phyloP scores from a whole-genome alignment of 2,888 invertebrate species.

The Caenorhabditis sp. region DNA sequence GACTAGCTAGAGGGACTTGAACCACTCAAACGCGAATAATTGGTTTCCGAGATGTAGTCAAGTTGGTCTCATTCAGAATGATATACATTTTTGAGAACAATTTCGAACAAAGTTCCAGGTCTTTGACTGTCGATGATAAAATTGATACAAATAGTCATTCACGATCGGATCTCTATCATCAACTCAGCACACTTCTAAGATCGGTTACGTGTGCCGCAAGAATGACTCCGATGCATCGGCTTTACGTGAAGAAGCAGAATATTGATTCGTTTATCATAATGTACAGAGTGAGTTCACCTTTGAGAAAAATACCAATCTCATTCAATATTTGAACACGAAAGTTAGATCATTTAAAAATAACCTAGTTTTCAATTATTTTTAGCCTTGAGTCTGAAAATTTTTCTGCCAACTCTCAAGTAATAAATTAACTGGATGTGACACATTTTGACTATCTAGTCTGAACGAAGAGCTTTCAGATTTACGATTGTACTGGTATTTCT shows the following conservation, averaged over 20 bases:
- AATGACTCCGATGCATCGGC: constrained; percentile 89
- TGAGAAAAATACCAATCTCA: not conserved
- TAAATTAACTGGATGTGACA: no score
- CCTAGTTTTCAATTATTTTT: no score
- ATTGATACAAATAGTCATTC: constrained; percentile 69
- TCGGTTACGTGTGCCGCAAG: constrained; percentile 87
- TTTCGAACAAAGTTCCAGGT: no score
- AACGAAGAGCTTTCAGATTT: constrained; percentile 74
- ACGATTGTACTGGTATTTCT: constrained; percentile 74
- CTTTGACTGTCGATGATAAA: constrained; percentile 38
- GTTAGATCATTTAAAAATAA: no score
- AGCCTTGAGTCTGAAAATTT: no score
- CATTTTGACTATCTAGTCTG: no score
- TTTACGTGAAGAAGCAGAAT: constrained; percentile 83
- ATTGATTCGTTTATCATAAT: constrained; percentile 88
- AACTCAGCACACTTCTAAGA: constrained; percentile 87
- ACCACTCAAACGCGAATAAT: no score
- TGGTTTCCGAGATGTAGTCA: no score
- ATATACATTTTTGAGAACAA: no score
- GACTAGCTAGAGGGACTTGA: no score
- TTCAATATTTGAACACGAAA: not conserved
- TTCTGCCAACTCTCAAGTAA: no score
- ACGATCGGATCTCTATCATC: constrained; percentile 78
- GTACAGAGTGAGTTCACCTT: constrained; percentile 76
- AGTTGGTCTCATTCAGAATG: no score